phyloP scores from a whole-genome alignment of 2,888 invertebrate genomes.

The Aphidius colemani region DNA sequence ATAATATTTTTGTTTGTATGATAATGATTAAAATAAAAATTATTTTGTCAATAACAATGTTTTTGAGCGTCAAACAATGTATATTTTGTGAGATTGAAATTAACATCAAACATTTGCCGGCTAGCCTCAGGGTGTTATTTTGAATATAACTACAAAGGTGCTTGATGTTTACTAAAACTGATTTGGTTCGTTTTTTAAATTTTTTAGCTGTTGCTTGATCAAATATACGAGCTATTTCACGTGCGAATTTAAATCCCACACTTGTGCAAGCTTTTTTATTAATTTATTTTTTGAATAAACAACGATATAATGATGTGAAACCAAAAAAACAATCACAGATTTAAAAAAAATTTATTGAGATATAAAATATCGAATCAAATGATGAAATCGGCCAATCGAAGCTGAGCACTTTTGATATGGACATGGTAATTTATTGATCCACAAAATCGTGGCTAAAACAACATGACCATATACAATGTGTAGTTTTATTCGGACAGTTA shows the following conservation, averaged over 20 bases:
- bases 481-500: slow-evolving; percentile 17
- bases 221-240: too few species aligned
- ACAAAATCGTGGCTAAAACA: slow-evolving; percentile 23
- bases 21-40: background rate
- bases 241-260: too few species aligned
- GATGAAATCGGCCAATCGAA: slow-evolving; percentile 33
- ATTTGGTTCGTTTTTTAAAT: too few species aligned
- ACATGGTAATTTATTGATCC: slow-evolving; percentile 36
- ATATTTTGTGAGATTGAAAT: too few species aligned
- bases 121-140: too few species aligned
- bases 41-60: too few species aligned
- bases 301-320: background rate
- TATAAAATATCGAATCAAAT: slow-evolving; percentile 27
- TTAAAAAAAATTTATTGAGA: slow-evolving; percentile 6
- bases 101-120: too few species aligned
- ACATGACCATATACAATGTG: slow-evolving; percentile 25
- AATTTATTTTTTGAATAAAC: background rate
- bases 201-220: too few species aligned
- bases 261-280: background rate
- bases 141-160: too few species aligned
- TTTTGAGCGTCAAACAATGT: too few species aligned
- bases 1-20: background rate
- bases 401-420: slow-evolving; percentile 33
- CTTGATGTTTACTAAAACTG: too few species aligned
- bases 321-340: slow-evolving; percentile 1